Base-by-base conservation (phyloP, 2,888 invertebrate genomes). In the Chymomyza fuscimana region DNA sequence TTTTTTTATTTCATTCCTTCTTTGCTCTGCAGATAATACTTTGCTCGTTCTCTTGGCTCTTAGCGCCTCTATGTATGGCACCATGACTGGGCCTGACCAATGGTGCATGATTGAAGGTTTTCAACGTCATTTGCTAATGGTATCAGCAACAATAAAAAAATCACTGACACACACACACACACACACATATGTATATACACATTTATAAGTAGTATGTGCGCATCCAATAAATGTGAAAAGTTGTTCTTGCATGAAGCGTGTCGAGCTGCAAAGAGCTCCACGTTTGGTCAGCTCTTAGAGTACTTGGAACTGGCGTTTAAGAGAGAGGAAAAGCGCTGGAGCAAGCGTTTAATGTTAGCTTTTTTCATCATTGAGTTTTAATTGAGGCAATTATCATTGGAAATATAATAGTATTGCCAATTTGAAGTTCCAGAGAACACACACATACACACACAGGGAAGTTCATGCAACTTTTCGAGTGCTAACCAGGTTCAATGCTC, bases 121-220 rank as follows among this genome's bases (percentile, higher is more conserved):
- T 72, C 70, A 72, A 71, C 76, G 70, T 75, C 76, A 77, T 80
- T 81, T 76, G 71, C 76, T 79, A 82, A 77, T 75, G 73, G 67
- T 60, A 60, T 65, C 29, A 58, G 59, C 58, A 19, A 36, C 46
- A 46, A 59, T 51, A 19, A 52, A 36, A 67, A 67, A 60, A 67
- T 61, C 73, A 68, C 66, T 74, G 46, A 56, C 50, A 66, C 32
- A 60, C 25, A 59, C 32, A 66, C 59, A 60, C 46, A 22, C 25
- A 60, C 22, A 54, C 25, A 50, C 46, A 29, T 2, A 65, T 25
- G 25, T 25, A 25, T 25, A 25, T 25, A 46, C 22, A 54, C 22
- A 63, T 19, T 36, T 32, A 46, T 46, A 46, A 19, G 22, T 63
- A 56, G 62, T 19, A 61, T 60, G 32, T 29, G 25, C 60, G 12